Conservation (phyloP, 2,888 invertebrate species). For the Amaurobius ferox region DNA sequence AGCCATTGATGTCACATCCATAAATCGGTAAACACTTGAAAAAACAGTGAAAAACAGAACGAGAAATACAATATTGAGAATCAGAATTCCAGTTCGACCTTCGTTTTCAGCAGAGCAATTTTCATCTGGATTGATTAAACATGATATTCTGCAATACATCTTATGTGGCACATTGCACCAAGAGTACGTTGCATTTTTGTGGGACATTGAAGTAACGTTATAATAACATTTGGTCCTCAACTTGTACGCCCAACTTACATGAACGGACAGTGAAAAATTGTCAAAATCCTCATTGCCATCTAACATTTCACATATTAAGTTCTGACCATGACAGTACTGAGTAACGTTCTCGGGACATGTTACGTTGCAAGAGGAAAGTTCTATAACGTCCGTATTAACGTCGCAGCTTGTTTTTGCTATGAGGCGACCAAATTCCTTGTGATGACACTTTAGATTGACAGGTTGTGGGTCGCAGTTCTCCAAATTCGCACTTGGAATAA, state of each 20-base stretch:
- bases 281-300: conserved; percentile 26
- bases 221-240: conserved; percentile 43
- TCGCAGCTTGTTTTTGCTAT: conserved; percentile 54
- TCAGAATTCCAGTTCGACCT: background rate
- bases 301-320: conserved; percentile 50
- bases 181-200: conserved; percentile 45
- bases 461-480: conserved; percentile 29
- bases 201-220: conserved; percentile 48
- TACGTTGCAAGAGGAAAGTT: conserved; percentile 45
- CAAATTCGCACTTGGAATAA: conserved; percentile 75
- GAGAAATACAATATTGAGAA: conserved; percentile 79
- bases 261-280: conserved; percentile 42
- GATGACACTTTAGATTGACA: conserved; percentile 48
- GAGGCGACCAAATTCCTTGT: conserved; percentile 35
- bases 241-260: conserved; percentile 31
- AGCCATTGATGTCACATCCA: conserved; percentile 91
- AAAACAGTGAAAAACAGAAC: conserved; percentile 88
- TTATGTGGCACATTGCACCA: conserved; percentile 62
- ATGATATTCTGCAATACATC: conserved; percentile 50
- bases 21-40: conserved; percentile 88
- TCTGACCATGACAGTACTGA: conserved; percentile 38
- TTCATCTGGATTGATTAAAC: conserved; percentile 20
- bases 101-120: conserved; percentile 22
- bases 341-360: conserved; percentile 56
- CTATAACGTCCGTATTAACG: conserved; percentile 33